Evolutionary conservation across 1,140 invertebrate genomes (phyloP), one percentile per base, ranked within the genome.

Genomic region (Aphaenogaster floridana): DNA sequence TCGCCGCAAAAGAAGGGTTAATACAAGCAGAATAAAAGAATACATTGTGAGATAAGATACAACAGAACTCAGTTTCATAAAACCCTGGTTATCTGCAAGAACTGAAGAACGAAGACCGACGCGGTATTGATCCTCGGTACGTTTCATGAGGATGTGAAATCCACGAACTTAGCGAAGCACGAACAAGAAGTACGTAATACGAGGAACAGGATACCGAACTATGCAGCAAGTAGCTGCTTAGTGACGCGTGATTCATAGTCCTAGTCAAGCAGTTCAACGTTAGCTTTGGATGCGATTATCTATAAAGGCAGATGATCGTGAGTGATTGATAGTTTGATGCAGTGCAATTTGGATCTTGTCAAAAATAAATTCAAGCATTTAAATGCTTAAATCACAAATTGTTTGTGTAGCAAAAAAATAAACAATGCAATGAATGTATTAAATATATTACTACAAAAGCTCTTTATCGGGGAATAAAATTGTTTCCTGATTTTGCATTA

Each of bases 241-340:
- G 59, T 77, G 79, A 89, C 86, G 86, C 76, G 86, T 89, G 74
- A 84, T 88, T 89, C 79, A 71, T 87, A 76, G 79, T 81, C 59
- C 34, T 72, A 64, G 45, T 54, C 42, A 57, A 87, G 86, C 72
- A 83, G 52, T 81, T 54, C 21, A 48, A 76, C 81, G 11, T 54
- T 50, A 50, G 17, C 21, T n/a, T 54, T 13, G 36, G 36, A 71
- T 71, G 15, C 21, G 36, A 81, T 81, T 57, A 81, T 57, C 64
- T 21, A 36, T 54, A 13, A 57, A 57, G 21, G n/a, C 48, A 52
- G 36, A 69, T 66, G 45, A 8, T 64, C 42, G 2, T 42, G 59
- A 13, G 63, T 80, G 63, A 52, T 80, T 50, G 63, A 66, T 79
- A 66, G 17, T 39, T 34, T 21, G 34, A 7, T 36, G 63, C 45